Conservation (phyloP, 2,797 vertebrate species). For the Distichodus sexfasciatus region DNA sequence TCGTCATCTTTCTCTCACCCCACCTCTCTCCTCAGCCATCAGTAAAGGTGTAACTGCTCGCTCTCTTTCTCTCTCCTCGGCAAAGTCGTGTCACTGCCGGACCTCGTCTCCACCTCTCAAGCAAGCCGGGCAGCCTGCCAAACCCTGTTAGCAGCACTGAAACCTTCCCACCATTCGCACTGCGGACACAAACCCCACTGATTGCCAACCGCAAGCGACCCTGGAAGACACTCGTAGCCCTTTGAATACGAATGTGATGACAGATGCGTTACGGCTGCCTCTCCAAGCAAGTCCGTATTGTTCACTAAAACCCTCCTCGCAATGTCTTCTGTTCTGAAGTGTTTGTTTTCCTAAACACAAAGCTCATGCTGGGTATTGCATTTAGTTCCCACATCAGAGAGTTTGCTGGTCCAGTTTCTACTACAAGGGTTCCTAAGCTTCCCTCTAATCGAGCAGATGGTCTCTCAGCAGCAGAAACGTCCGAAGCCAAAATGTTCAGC, state of each 20-base stretch:
- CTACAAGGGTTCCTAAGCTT: not conserved
- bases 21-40: not conserved
- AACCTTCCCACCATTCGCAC: constrained; percentile 42
- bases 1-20: not conserved
- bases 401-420: not conserved
- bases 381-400: not conserved
- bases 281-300: not conserved
- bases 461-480: not conserved
- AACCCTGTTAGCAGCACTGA: constrained; percentile 37
- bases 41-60: constrained; percentile 28
- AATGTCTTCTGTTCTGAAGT: not conserved
- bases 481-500: constrained; percentile 11
- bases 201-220: not conserved
- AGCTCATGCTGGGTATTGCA: not conserved
- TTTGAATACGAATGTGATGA: not conserved
- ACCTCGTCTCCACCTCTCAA: constrained; percentile 33
- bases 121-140: constrained; percentile 38
- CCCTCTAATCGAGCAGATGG: not conserved
- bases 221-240: not conserved
- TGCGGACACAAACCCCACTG: constrained; percentile 5
- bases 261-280: not conserved
- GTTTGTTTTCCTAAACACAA: not conserved
- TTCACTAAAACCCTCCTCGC: not conserved
- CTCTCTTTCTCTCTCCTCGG: not conserved
- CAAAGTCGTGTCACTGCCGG: not conserved